Evolutionary conservation across 1,140 invertebrate species (phyloP), one percentile per base, ranked within the genome.

Genomic region (Piezodorus guildinii): DNA sequence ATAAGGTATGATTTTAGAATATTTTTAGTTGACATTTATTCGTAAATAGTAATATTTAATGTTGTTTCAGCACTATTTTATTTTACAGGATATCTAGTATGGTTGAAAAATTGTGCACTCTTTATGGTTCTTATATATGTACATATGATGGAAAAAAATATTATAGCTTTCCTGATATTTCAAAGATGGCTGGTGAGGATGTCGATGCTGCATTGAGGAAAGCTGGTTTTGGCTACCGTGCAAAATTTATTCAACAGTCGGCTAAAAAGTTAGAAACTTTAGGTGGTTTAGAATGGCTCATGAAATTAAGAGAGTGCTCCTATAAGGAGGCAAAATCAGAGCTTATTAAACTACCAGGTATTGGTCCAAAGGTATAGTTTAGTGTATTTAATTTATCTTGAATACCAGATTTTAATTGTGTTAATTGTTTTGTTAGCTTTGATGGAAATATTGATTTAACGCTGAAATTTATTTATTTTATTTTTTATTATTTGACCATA

Each of bases 201-300:
- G 84, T 93, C 0, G 88, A 94, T 77, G 67, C 74, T 6, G 79
- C 83, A 67, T 74, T 98, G 60, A 75, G 87, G 60, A 74, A 83
- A 60, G 81, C 94, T 66, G 87, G 90, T 60, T 97, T 97, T 81
- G 94, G 94, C 0, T 97, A 97, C 76, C 78, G 94, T 68, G 90
- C 94, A 0, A 87, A 85, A 68, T 95, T 87, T 69, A 92, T 96
- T 66, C 78, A 81, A 17, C 81, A 86, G 68, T 81, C 87, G 15
- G 86, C 90, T 21, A 74, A 81, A 67, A 75, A 79, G 68, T 85
- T 95, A 51, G 59, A 80, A 0, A 74, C 82, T 63, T 78, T 84
- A 60, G 87, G 86, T 45, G 86, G 85, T 3, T 70, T 76, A 8
- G 64, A 78, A 10, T 96, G 90, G 91, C 77, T 96, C 39, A 69